These are phyloP conservation scores for Thinocorus orbignyianus DNA, from an alignment of 2,113 vertebrate species.

Conservation along the genomic window DNA sequence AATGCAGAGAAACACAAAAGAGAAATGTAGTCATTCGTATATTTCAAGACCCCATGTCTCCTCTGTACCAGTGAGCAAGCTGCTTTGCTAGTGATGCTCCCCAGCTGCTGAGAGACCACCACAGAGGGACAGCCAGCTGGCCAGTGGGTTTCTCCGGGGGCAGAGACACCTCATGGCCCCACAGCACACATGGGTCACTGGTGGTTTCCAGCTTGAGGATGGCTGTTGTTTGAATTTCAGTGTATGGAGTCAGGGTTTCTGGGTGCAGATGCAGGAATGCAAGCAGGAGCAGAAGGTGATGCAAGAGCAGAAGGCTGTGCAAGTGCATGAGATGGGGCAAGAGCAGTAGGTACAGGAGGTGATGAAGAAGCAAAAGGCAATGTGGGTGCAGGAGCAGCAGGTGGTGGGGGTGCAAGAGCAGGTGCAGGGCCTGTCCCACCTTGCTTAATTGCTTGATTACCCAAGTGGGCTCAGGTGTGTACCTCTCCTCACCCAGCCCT, in stretches of 20 bases:
- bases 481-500: neutral
- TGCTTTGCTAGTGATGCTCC: neutral
- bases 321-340: neutral
- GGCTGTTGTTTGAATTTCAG: conserved; percentile 31
- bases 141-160: rapidly evolving
- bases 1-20: neutral
- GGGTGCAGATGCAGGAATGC: rapidly evolving
- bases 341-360: no score
- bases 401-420: neutral
- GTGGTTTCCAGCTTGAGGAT: neutral
- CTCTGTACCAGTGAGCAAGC: rapidly evolving
- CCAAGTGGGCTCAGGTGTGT: neutral
- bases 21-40: rapidly evolving
- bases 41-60: neutral
- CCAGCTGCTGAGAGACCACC: neutral
- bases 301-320: neutral
- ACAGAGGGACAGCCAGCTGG: neutral
- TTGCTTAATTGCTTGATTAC: neutral
- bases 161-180: rapidly evolving
- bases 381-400: neutral
- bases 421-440: neutral
- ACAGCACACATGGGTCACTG: neutral
- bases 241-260: neutral
- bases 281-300: neutral
- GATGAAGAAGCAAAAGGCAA: no score